These are phyloP conservation scores for Falco cherrug DNA, from an alignment of 2,797 vertebrate genomes.

Conservation along the genomic window DNA sequence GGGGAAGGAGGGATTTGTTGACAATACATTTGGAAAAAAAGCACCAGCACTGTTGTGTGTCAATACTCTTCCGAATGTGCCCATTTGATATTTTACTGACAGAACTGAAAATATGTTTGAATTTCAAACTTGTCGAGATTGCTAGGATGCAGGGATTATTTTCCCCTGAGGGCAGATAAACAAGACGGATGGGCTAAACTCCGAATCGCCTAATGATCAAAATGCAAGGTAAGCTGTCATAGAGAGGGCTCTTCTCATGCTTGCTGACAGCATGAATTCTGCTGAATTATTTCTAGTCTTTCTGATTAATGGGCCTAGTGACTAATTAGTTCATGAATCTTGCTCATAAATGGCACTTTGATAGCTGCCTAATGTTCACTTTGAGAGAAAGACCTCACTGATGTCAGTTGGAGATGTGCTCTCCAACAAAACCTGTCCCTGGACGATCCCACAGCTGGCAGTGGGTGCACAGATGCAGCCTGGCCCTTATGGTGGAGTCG, in stretches of 20 bases:
- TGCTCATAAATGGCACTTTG: constrained; percentile 1
- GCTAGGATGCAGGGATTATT: constrained; percentile 64
- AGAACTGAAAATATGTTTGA: constrained; percentile 70
- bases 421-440: background rate
- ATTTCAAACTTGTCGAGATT: constrained; percentile 70
- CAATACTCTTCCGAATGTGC: constrained; percentile 60
- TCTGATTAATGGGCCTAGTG: constrained; percentile 39
- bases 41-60: background rate
- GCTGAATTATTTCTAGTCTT: constrained; percentile 56
- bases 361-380: constrained; percentile 37
- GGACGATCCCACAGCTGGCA: background rate
- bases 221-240: constrained; percentile 68
- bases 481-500: background rate
- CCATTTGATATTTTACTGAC: constrained; percentile 69
- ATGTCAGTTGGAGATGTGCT: background rate
- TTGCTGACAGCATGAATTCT: constrained; percentile 63
- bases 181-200: constrained; percentile 69
- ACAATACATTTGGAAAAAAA: background rate
- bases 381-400: constrained; percentile 4
- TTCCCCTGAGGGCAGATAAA: constrained; percentile 73
- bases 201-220: constrained; percentile 69
- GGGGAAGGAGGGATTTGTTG: constrained; percentile 35
- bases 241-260: constrained; percentile 51
- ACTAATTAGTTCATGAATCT: constrained; percentile 63
- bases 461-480: background rate